phyloP scores from a whole-genome alignment of 2,797 vertebrate genomes.

The Pipistrellus pygmaeus region DNA sequence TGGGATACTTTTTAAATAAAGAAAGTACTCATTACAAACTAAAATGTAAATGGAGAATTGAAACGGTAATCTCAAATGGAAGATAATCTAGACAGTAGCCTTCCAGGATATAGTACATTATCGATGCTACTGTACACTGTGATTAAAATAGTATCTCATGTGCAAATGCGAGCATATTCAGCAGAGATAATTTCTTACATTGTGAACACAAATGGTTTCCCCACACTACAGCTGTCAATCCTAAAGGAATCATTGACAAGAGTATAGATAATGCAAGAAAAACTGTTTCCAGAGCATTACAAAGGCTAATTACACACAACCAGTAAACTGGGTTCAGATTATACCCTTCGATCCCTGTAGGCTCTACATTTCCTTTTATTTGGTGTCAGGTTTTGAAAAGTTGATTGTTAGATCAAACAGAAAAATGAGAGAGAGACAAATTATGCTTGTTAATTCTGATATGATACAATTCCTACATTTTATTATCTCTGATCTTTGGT shows the following conservation, averaged over 20 bases:
- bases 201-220: slow-evolving; percentile 36
- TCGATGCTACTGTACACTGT: background rate
- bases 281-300: slow-evolving; percentile 54
- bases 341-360: background rate
- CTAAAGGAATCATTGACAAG: background rate
- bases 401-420: background rate
- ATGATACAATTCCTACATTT: slow-evolving; percentile 33
- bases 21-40: slow-evolving; percentile 64
- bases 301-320: slow-evolving; percentile 30
- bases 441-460: background rate
- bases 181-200: background rate
- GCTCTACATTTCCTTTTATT: slow-evolving; percentile 10
- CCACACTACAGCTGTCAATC: slow-evolving; percentile 35
- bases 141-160: background rate
- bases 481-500: slow-evolving; percentile 57
- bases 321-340: slow-evolving; percentile 28
- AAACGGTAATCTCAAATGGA: slow-evolving; percentile 59
- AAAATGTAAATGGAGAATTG: slow-evolving; percentile 49
- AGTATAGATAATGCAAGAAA: slow-evolving; percentile 40
- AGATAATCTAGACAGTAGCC: slow-evolving; percentile 64
- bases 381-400: slow-evolving; percentile 65
- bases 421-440: slow-evolving; percentile 18
- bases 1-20: background rate
- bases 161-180: slow-evolving; percentile 5
- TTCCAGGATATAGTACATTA: background rate